Percentiles rank a stretch among this genome's conserved stretches.
These are phyloP conservation scores for Plagodis pulveraria DNA, from an alignment of 2,888 invertebrate species.

Conservation along the genomic window DNA sequence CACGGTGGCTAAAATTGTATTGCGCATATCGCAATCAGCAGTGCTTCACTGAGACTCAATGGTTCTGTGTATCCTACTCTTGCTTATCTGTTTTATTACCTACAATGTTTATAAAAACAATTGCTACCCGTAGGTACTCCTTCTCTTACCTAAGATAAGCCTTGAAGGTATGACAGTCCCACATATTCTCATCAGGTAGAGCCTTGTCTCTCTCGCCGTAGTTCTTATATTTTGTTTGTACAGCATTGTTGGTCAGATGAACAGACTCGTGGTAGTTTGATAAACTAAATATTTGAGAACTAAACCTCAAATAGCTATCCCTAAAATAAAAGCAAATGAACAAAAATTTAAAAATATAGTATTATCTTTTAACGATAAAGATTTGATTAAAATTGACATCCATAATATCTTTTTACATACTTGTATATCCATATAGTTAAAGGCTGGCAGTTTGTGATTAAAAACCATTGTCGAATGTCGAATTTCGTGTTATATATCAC, in stretches of 20 bases:
- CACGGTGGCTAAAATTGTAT: no score
- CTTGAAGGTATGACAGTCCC: constrained; percentile 95
- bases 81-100: no score
- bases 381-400: no score
- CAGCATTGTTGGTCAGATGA: constrained; percentile 96
- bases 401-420: constrained; percentile 66
- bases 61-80: no score
- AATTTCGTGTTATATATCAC: constrained; percentile 96
- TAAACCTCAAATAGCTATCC: constrained; percentile 96
- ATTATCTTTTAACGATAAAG: not conserved
- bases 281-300: constrained; percentile 94
- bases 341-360: not conserved
- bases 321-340: constrained; percentile 68
- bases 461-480: constrained; percentile 98
- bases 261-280: constrained; percentile 96
- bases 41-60: no score
- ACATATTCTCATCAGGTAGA: constrained; percentile 97
- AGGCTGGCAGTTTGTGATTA: constrained; percentile 95
- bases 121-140: not conserved
- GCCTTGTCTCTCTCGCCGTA: constrained; percentile 88
- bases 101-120: no score
- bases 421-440: constrained; percentile 97
- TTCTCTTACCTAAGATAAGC: constrained; percentile 85
- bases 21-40: no score
- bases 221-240: constrained; percentile 94